A percentile compares a stretch with the other conserved stretches of the same genome.
phyloP scores from a whole-genome alignment of 2,797 vertebrate species.

The Neoniphon sammara region DNA sequence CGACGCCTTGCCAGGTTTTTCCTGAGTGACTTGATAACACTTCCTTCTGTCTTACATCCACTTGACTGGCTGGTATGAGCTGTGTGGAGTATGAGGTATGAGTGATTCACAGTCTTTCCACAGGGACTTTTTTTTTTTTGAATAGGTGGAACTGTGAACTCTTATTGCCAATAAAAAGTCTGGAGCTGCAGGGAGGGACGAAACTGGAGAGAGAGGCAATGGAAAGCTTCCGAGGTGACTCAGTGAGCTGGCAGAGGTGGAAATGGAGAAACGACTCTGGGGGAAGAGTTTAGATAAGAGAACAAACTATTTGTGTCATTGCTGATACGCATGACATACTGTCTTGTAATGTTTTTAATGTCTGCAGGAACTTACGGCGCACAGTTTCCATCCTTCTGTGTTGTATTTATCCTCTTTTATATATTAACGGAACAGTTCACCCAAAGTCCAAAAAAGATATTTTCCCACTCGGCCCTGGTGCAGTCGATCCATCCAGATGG shows the following conservation, averaged over 20 bases:
- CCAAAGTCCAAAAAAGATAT: no score
- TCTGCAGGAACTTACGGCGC: not conserved
- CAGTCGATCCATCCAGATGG: no score
- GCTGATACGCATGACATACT: not conserved
- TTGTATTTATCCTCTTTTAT: no score
- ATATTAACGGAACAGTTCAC: no score
- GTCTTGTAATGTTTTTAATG: constrained; percentile 16
- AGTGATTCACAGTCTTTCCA: constrained; percentile 50
- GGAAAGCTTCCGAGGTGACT: constrained; percentile 39
- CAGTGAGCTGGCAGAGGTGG: constrained; percentile 40
- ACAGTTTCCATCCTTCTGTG: not conserved
- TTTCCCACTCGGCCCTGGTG: no score
- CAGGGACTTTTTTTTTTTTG: constrained; percentile 34
- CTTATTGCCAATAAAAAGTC: constrained; percentile 49
- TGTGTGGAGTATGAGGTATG: not conserved
- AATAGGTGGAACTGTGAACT: constrained; percentile 52
- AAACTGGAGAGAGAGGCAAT: not conserved
- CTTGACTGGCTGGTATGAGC: constrained; percentile 20
- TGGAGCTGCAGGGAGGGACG: not conserved
- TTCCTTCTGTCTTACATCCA: constrained; percentile 30
- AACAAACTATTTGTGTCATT: constrained; percentile 3
- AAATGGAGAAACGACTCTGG: constrained; percentile 31
- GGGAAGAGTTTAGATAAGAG: constrained; percentile 12
- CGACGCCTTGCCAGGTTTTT: not conserved
- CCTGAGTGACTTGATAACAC: constrained; percentile 14